A percentile compares a stretch with the other conserved stretches of the same genome.
phyloP scores from a whole-genome alignment of 2,113 vertebrate genomes.

The Mastomys coucha region DNA sequence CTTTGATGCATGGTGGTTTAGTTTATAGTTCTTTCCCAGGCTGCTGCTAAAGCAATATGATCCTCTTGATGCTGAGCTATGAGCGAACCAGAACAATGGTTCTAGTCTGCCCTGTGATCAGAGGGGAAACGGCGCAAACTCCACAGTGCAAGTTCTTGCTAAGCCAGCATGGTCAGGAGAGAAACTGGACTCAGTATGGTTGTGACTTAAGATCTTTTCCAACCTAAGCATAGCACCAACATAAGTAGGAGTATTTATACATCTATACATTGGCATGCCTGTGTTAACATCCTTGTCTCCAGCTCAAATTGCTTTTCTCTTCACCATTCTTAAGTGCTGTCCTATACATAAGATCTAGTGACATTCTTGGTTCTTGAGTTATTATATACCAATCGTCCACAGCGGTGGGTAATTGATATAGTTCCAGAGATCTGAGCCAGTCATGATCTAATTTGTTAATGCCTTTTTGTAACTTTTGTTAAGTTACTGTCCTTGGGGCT shows the following conservation, averaged over 20 bases:
- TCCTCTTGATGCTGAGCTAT: neutral
- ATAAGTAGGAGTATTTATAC: neutral
- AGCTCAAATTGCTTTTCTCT: constrained; percentile 70
- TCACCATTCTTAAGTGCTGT: neutral
- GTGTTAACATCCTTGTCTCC: constrained; percentile 72
- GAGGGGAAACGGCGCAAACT: neutral
- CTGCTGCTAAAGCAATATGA: neutral
- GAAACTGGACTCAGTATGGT: neutral
- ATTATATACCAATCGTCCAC: constrained; percentile 19
- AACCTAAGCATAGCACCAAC: neutral
- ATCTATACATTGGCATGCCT: constrained; percentile 75
- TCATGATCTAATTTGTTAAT: constrained; percentile 11
- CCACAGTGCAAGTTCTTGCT: neutral
- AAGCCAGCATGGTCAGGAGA: neutral
- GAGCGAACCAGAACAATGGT: neutral
- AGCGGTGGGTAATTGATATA: neutral
- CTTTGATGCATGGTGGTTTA: neutral
- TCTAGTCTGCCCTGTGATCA: neutral
- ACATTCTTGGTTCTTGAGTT: neutral
- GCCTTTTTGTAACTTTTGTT: constrained; percentile 12
- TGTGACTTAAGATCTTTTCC: neutral
- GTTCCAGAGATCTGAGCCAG: neutral
- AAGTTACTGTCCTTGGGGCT: neutral
- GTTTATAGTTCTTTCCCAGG: neutral
- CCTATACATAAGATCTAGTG: constrained; percentile 20